Base-by-base conservation (phyloP, 2,797 vertebrate species). In the Onychomys arenicola region DNA sequence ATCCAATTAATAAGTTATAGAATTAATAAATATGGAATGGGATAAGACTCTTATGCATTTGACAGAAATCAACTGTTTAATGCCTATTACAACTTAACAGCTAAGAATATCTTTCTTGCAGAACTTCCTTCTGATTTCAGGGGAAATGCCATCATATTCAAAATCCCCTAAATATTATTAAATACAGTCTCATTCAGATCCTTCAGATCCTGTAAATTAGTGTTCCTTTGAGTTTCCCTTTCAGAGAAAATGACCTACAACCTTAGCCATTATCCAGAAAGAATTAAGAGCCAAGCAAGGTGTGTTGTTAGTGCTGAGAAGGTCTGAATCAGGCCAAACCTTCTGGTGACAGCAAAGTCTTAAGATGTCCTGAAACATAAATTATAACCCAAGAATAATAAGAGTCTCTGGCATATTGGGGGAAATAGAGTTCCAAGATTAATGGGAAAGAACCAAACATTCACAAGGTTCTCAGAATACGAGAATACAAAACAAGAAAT, bases 201-300 rank as follows among this genome's bases (percentile, higher is more conserved):
- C 43, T 32, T 75, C 55, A 43, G 43, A 16, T 65, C 75, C 89
- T 49, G 61, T 88, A 67, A 37, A 3, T 17, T 55, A 25, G 52
- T 40, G 69, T 81, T 78, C 52, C 25, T 76, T 91, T 17, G 91
- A 75, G 32, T 27, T 95, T 83, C 37, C 76, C 43, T 84, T 83
- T 96, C 59, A 61, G 27, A 86, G 71, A 46, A 92, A 93, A 87
- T 71, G 34, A 84, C 73, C 16, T 95, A 65, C 37, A 69, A 37
- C 8, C 27, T 88, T 57, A 96, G 91, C 55, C 49, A 71, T 57
- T 81, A 89, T 77, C 92, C 90, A 77, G 76, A 91, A 96, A 88
- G 25, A 90, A 61, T 69, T 94, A 81, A 93, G 93, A 57, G 37
- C 13, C 52, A 90, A 46, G n/a, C 46, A 73, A 81, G 40, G 49